phyloP scores from a whole-genome alignment of 2,888 invertebrate genomes.

The Poecilobothrus nobilitatus region DNA sequence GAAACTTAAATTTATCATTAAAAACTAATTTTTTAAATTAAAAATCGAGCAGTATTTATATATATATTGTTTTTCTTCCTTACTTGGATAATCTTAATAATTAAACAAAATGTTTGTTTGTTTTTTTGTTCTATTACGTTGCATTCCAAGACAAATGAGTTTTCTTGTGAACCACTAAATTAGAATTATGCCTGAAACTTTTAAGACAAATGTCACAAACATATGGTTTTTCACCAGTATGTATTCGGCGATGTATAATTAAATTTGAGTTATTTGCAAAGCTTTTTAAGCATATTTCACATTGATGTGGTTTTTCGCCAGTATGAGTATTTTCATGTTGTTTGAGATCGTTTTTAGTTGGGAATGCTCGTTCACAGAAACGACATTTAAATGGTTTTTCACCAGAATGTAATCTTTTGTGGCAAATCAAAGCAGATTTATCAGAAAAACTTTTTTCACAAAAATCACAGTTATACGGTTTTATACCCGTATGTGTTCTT shows the following conservation, averaged over 20 bases:
- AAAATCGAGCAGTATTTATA: not conserved
- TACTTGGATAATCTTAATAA: not conserved
- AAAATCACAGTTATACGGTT: constrained; percentile 7
- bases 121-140: not conserved
- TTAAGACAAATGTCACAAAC: constrained; percentile 1
- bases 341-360: constrained; percentile 7
- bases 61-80: not conserved
- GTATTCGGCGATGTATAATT: constrained; percentile 3
- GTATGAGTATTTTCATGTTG: constrained; percentile 10
- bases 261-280: constrained; percentile 10
- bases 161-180: constrained; percentile 7
- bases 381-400: constrained; percentile 9
- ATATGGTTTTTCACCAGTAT: constrained; percentile 9
- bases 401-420: constrained; percentile 4
- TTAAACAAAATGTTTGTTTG: not conserved
- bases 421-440: constrained; percentile 4
- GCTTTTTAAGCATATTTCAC: not conserved
- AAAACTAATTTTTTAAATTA: not conserved
- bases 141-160: constrained; percentile 6
- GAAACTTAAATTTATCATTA: not conserved
- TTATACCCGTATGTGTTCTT: not conserved
- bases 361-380: constrained; percentile 3
- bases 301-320: constrained; percentile 10
- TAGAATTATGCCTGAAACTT: constrained; percentile 9
- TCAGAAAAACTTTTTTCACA: constrained; percentile 9